Conservation (phyloP, 2,888 invertebrate species). For the Mesoligia furuncula region DNA sequence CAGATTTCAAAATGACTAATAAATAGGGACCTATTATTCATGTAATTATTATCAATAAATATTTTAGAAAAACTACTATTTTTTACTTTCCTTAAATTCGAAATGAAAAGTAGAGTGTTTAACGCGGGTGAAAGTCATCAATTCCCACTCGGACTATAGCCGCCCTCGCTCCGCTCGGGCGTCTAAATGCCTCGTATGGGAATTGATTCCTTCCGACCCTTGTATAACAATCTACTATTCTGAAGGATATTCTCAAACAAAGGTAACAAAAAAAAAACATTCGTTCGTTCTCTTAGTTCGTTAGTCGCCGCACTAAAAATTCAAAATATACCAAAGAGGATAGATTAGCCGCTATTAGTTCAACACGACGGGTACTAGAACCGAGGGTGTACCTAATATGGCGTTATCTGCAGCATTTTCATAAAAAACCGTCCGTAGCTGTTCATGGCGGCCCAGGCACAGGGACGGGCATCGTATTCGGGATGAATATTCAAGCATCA, state of each 20-base stretch:
- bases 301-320: conserved; percentile 1
- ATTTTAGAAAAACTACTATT: too few relatives aligned
- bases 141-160: too few relatives aligned
- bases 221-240: too few relatives aligned
- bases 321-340: background rate
- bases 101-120: too few relatives aligned
- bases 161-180: too few relatives aligned
- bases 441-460: background rate
- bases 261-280: background rate
- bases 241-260: background rate
- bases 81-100: too few relatives aligned
- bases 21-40: too few relatives aligned
- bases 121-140: too few relatives aligned
- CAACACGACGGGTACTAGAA: background rate
- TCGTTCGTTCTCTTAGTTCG: background rate
- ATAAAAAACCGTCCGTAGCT: background rate
- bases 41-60: too few relatives aligned
- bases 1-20: too few relatives aligned
- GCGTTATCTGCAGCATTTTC: background rate
- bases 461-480: background rate
- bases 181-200: too few relatives aligned
- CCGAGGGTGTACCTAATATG: background rate
- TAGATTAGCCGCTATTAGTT: background rate
- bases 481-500: background rate
- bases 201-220: too few relatives aligned